Evolutionary conservation across 2,888 invertebrate genomes (phyloP).

Genomic region (Oasisia sp.): DNA sequence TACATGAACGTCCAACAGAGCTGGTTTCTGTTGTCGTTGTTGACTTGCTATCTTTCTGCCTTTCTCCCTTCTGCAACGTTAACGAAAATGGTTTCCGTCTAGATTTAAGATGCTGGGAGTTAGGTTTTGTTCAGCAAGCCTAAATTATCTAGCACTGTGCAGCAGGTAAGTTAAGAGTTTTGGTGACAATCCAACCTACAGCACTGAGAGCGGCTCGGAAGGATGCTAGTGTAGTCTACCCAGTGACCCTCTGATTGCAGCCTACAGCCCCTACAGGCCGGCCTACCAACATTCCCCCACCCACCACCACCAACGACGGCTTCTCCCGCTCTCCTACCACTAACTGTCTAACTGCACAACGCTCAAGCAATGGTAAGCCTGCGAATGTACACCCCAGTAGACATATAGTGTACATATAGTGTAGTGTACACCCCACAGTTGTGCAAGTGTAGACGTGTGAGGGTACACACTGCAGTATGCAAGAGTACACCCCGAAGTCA

Average conservation of each 20-base stretch:
- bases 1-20: not conserved
- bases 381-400: not conserved
- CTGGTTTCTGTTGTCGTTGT: not conserved
- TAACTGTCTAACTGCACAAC: not conserved
- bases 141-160: too few species aligned
- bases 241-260: not conserved
- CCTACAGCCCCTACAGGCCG: not conserved
- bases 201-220: not conserved
- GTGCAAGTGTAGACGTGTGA: too few species aligned
- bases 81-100: not conserved
- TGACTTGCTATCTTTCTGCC: too few species aligned
- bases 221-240: not conserved
- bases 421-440: too few species aligned
- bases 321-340: not conserved
- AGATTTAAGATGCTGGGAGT: too few species aligned
- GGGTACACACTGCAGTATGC: too few species aligned
- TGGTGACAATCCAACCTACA: not conserved
- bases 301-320: not conserved
- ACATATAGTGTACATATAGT: too few species aligned
- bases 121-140: too few species aligned
- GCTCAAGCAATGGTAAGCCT: not conserved
- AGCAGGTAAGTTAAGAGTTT: not conserved
- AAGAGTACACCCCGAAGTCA: too few species aligned
- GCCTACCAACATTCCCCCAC: constrained; percentile 9
- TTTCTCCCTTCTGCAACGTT: too few species aligned